Percentiles rank a stretch among this genome's conserved stretches.
phyloP scores from a whole-genome alignment of 2,797 vertebrate genomes.

The Intellagama lesueurii region DNA sequence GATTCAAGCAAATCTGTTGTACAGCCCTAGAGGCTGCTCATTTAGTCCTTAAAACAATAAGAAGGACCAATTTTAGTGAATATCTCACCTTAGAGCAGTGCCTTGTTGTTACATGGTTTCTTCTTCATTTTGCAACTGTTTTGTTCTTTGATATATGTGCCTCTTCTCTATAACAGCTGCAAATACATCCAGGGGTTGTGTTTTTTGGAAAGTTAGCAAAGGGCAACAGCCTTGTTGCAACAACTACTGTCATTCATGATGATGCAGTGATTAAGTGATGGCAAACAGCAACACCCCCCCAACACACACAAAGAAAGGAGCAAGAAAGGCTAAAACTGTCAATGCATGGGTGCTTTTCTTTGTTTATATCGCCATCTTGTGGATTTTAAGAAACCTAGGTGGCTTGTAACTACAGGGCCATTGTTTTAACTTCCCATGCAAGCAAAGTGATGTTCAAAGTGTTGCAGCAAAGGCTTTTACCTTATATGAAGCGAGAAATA shows the following conservation, averaged over 20 bases:
- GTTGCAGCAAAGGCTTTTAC: too few relatives aligned
- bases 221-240: neutral
- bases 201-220: neutral
- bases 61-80: neutral
- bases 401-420: too few relatives aligned
- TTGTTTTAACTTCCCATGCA: too few relatives aligned
- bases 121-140: neutral
- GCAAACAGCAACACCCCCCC: neutral
- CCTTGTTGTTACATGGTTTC: neutral
- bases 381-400: neutral
- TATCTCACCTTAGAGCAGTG: too few relatives aligned
- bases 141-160: neutral
- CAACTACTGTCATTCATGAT: neutral
- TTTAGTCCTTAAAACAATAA: neutral
- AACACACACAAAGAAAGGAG: neutral
- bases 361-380: slow-evolving; percentile 17
- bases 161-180: neutral
- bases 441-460: too few relatives aligned
- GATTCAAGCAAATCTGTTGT: neutral
- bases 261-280: too few relatives aligned
- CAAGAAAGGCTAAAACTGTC: neutral
- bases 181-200: neutral
- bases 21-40: neutral
- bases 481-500: too few relatives aligned
- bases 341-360: neutral